A percentile compares a stretch with the other conserved stretches of the same genome.
Evolutionary conservation across 2,888 invertebrate genomes (phyloP).

Genomic region (Peribatodes rhomboidaria): DNA sequence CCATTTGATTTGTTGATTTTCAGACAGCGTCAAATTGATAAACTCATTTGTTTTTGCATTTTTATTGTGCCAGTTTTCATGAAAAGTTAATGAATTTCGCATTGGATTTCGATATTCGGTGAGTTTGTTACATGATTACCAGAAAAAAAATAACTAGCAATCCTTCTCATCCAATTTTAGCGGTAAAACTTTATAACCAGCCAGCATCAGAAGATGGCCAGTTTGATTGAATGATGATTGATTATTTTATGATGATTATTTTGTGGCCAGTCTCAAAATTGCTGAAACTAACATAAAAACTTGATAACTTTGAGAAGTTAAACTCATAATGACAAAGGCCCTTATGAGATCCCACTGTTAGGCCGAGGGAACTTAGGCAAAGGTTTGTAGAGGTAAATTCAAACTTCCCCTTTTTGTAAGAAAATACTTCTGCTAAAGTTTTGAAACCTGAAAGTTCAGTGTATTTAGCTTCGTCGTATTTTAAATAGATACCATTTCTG

Average conservation of each 20-base stretch:
- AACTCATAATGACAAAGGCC: slow-evolving; percentile 12
- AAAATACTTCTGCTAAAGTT: not conserved
- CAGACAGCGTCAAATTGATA: slow-evolving; percentile 56
- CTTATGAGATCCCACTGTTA: not conserved
- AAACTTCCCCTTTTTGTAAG: not conserved
- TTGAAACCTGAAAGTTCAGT: not conserved
- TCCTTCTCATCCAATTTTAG: slow-evolving; percentile 25
- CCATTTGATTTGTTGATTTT: slow-evolving; percentile 66
- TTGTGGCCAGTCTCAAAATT: slow-evolving; percentile 61
- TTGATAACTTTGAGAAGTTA: slow-evolving; percentile 3
- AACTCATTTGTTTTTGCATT: slow-evolving; percentile 72
- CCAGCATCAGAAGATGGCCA: slow-evolving; percentile 54
- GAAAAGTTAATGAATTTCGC: slow-evolving; percentile 56
- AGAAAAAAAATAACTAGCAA: slow-evolving; percentile 39
- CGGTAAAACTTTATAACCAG: slow-evolving; percentile 38
- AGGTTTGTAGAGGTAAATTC: too few species aligned
- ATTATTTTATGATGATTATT: too few species aligned
- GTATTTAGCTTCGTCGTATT: not conserved
- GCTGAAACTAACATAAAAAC: not conserved
- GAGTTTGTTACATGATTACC: slow-evolving; percentile 44
- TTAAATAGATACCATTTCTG: too few species aligned
- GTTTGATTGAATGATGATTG: slow-evolving; percentile 54
- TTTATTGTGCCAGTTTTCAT: slow-evolving; percentile 71
- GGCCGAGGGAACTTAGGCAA: not conserved
- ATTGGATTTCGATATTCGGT: slow-evolving; percentile 45